phyloP scores from a whole-genome alignment of 2,888 invertebrate species.

The Didymodactylos carnosus region DNA sequence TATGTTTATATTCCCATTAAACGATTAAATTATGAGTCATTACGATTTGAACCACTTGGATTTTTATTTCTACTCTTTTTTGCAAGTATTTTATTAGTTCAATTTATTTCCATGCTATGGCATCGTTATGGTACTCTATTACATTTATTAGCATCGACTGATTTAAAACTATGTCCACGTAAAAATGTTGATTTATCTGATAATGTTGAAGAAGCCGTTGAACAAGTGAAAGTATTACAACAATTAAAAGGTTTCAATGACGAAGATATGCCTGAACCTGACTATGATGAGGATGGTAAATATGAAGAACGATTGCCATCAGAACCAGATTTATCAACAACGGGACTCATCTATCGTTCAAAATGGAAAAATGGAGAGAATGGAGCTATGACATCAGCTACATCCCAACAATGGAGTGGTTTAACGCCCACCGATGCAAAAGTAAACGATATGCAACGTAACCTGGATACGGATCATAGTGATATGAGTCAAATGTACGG shows the following conservation, averaged over 20 bases:
- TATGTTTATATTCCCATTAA: slow-evolving; percentile 23
- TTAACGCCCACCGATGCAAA: too few species aligned
- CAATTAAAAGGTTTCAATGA: slow-evolving; percentile 18
- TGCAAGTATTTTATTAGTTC: slow-evolving; percentile 76
- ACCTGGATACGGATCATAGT: not conserved
- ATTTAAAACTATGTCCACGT: slow-evolving; percentile 39
- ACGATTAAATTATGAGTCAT: slow-evolving; percentile 17
- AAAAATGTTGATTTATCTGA: slow-evolving; percentile 6
- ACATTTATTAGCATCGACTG: slow-evolving; percentile 84
- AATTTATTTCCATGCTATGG: slow-evolving; percentile 91
- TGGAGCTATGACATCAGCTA: not conserved
- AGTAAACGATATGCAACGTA: not conserved
- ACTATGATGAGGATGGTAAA: slow-evolving; percentile 1
- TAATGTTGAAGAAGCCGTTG: slow-evolving; percentile 19
- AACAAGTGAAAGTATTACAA: slow-evolving; percentile 20
- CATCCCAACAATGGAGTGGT: not conserved
- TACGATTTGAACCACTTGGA: slow-evolving; percentile 41
- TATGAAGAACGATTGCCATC: not conserved
- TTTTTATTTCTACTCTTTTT: slow-evolving; percentile 92
- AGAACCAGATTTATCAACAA: not conserved
- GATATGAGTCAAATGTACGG: not conserved
- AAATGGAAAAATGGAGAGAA: not conserved
- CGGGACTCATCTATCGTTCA: not conserved
- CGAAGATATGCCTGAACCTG: slow-evolving; percentile 9
- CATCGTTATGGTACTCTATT: slow-evolving; percentile 91